Conservation (phyloP, 2,113 vertebrate genomes). For the Colistium nudipinnis region DNA sequence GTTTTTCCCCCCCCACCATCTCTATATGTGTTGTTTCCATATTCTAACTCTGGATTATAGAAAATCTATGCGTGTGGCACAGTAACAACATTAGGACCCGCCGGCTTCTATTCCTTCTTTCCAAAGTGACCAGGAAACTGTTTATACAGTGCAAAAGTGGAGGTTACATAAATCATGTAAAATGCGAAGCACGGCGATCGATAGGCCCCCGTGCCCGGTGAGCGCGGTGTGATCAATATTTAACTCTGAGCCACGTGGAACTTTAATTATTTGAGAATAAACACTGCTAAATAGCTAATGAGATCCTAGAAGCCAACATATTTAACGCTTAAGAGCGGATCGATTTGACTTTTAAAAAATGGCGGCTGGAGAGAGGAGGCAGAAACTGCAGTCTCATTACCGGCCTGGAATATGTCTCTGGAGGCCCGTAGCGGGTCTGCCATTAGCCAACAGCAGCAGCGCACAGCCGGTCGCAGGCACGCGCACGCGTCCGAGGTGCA, state of each 20-base stretch:
- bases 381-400: constrained; percentile 73
- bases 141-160: constrained; percentile 49
- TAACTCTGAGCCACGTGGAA: constrained; percentile 58
- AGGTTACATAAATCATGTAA: constrained; percentile 49
- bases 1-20: neutral
- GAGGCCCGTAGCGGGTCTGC: constrained; percentile 59
- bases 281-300: constrained; percentile 66
- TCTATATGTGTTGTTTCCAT: constrained; percentile 3
- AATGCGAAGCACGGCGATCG: constrained; percentile 60
- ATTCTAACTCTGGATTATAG: constrained; percentile 24
- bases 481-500: constrained; percentile 33
- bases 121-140: constrained; percentile 37
- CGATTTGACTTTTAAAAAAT: constrained; percentile 63
- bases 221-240: constrained; percentile 69
- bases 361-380: constrained; percentile 27
- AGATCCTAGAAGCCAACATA: constrained; percentile 56
- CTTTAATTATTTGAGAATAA: constrained; percentile 71
- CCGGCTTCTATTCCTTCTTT: constrained; percentile 20
- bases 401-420: constrained; percentile 64
- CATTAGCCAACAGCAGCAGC: constrained; percentile 56
- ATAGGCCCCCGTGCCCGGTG: constrained; percentile 39
- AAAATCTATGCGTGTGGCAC: constrained; percentile 9
- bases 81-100: constrained; percentile 28
- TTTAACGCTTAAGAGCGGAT: constrained; percentile 61
- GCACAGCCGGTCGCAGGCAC: constrained; percentile 39